phyloP scores from a whole-genome alignment of 2,888 invertebrate species.

The Acronicta psi region DNA sequence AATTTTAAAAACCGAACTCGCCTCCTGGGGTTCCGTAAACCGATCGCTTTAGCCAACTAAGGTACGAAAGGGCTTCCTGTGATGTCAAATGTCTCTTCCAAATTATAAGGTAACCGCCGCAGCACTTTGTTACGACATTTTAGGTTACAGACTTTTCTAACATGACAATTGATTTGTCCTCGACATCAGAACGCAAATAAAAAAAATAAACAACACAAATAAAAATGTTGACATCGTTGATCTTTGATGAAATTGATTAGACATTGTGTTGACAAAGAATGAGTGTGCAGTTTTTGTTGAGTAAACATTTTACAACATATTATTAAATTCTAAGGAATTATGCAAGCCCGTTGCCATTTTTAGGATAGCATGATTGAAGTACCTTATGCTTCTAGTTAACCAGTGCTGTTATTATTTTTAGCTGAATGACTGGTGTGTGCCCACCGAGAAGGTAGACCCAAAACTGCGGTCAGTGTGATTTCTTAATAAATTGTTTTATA shows the following conservation, averaged over 20 bases:
- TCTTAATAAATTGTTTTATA: too few species aligned
- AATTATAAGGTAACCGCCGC: too few species aligned
- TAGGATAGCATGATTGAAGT: too few species aligned
- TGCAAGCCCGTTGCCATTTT: too few species aligned
- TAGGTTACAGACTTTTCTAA: neutral
- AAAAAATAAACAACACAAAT: conserved; percentile 8
- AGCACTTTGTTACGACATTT: conserved; percentile 13
- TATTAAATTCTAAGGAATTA: neutral
- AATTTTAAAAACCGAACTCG: too few species aligned
- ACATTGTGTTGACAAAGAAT: neutral
- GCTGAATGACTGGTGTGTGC: conserved; percentile 12
- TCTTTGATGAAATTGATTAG: too few species aligned
- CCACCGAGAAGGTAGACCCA: conserved; percentile 15
- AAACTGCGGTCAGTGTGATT: conserved; percentile 9
- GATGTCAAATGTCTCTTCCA: too few species aligned
- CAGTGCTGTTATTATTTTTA: neutral
- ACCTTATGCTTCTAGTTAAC: conserved; percentile 18
- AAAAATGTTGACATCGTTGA: conserved; percentile 1
- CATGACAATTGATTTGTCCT: conserved; percentile 24
- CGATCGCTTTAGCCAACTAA: too few species aligned
- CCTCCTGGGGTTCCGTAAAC: too few species aligned
- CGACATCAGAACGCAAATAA: conserved; percentile 6
- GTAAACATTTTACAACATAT: neutral
- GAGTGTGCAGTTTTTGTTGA: neutral
- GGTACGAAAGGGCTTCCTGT: too few species aligned